phyloP scores from a whole-genome alignment of 2,113 vertebrate species.

The Muscicapa adusta region DNA sequence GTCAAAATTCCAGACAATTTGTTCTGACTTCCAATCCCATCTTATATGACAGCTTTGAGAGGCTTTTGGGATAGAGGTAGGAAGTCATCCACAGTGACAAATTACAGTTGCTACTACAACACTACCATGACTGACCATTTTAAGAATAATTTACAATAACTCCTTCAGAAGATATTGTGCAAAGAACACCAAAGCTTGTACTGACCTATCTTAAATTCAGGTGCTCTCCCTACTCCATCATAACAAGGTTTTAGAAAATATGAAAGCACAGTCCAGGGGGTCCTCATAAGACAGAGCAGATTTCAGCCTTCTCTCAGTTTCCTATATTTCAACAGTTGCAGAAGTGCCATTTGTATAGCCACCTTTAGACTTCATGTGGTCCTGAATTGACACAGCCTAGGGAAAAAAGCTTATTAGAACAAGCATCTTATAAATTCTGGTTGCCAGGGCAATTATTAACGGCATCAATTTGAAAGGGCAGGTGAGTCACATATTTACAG shows the following conservation, averaged over 20 bases:
- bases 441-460: neutral
- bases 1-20: neutral
- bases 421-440: neutral
- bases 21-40: neutral
- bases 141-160: neutral
- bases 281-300: neutral
- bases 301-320: conserved; percentile 48
- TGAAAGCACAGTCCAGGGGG: neutral
- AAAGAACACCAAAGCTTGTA: neutral
- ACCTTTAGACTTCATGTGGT: conserved; percentile 89
- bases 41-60: neutral
- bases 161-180: neutral
- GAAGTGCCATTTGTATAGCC: conserved; percentile 77
- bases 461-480: neutral
- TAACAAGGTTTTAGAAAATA: neutral
- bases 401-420: neutral
- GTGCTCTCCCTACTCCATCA: neutral
- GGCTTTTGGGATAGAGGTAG: neutral
- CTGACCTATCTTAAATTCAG: neutral
- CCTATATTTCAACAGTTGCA: conserved; percentile 73
- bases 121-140: neutral
- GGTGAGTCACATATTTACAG: neutral
- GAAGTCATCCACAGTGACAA: neutral
- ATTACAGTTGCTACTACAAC: neutral
- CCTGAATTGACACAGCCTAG: conserved; percentile 80